Evolutionary conservation across 2,888 invertebrate species (phyloP), one percentile per base, ranked within the genome.

Genomic region (Caradrina kadenii): DNA sequence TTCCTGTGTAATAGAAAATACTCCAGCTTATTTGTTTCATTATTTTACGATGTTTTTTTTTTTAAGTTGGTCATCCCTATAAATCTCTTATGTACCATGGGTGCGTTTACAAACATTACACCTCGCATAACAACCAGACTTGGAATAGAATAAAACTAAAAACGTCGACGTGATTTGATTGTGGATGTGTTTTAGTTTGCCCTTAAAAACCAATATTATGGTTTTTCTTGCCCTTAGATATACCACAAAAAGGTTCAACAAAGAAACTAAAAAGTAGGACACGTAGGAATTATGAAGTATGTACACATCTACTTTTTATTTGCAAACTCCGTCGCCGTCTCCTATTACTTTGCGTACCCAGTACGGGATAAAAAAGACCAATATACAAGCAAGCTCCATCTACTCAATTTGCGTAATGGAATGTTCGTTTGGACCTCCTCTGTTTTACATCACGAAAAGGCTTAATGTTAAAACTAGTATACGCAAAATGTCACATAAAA

Each of bases 341-440:
- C 49, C 63, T 67, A 73, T 79, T 67, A 82, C 73, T 79, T 59
- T 64, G 59, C 53, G 21, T 13, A 19, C 31, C 48, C 6, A 1
- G 52, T 39, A 26, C 19, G n/a, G 31, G 35, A 63, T 66, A 66
- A 73, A 79, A 71, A 61, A 73, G 1, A 67, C 54, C 52, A 64
- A 64, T 62, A 79, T 22, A 50, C 45, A 60, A 53, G 64, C 59
- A 48, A 26, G 52, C 54, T 66, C 55, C 60, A 68, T 73, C 70
- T 63, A 63, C 55, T 75, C 83, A 84, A 84, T 81, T 81, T 81
- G 68, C 72, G 55, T 82, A 81, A 81, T 82, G 72, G 76, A 84
- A 71, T 60, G 69, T 67, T 52, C 66, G 61, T 78, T 71, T 65
- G 68, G 52, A 71, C 45, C 26, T 63, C 21, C 54, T 65, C 61